Conservation (phyloP, 2,113 vertebrate species). For the Tricholaema leucomelas region DNA sequence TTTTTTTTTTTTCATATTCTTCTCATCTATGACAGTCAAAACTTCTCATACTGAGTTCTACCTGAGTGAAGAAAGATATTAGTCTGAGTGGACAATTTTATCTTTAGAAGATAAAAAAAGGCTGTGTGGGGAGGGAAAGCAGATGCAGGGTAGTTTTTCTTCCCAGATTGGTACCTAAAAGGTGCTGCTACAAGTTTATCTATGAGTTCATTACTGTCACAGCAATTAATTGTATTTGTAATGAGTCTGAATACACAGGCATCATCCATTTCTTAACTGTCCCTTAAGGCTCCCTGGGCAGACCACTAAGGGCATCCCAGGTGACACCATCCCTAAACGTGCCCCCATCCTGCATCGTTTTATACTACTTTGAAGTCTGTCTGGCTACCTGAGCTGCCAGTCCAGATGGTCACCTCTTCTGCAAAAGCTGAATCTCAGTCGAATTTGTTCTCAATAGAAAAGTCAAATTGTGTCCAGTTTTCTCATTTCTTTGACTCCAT, state of each 20-base stretch:
- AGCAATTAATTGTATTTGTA: not conserved
- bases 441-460: not conserved
- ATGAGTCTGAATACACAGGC: not conserved
- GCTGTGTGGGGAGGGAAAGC: not conserved
- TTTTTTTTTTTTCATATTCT: not conserved
- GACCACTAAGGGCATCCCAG: not conserved
- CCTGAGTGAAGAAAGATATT: not conserved
- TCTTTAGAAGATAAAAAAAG: not conserved
- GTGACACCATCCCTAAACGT: not conserved
- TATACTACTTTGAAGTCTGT: not conserved
- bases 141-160: not conserved
- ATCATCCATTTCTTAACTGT: not conserved
- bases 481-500: not conserved
- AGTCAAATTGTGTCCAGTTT: not conserved
- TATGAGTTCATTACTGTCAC: not conserved
- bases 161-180: not conserved
- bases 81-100: not conserved
- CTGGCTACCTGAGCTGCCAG: not conserved
- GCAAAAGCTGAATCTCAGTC: not conserved
- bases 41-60: fast-evolving
- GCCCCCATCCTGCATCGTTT: not conserved
- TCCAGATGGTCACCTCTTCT: not conserved
- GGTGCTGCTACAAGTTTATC: not conserved
- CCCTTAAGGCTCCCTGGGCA: not conserved
- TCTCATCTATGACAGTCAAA: not conserved